Evolutionary conservation across 35 echinoderm and acorn worm species (phyloP).

Genomic region (Patiria miniata): DNA sequence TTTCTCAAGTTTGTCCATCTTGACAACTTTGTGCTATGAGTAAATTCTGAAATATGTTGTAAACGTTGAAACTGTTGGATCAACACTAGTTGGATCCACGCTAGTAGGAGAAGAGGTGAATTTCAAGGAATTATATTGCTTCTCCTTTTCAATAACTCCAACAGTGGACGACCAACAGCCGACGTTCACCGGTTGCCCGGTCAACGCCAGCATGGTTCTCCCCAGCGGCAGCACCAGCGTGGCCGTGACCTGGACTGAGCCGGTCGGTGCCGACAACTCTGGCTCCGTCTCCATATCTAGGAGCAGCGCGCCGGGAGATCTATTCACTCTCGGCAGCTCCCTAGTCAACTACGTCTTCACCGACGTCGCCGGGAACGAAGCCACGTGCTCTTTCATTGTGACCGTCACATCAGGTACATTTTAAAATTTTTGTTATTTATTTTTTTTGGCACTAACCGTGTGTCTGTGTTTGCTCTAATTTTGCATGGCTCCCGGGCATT

Average conservation of each 20-base stretch:
- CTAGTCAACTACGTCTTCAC: constrained; percentile 14
- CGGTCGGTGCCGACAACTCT: constrained; percentile 31
- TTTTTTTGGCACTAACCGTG: too few relatives aligned
- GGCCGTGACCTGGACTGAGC: background rate
- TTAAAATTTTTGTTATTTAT: too few relatives aligned
- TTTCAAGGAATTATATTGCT: too few relatives aligned
- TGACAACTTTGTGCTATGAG: too few relatives aligned
- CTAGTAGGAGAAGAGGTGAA: too few relatives aligned
- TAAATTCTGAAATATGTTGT: too few relatives aligned
- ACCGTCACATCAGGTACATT: constrained; percentile 33
- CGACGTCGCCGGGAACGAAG: constrained; percentile 6
- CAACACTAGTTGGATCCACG: too few relatives aligned
- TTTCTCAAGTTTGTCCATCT: too few relatives aligned
- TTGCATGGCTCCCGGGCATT: background rate
- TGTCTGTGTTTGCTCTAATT: too few relatives aligned
- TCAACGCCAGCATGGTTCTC: background rate
- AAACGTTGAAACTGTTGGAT: too few relatives aligned
- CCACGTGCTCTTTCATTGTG: constrained; percentile 44
- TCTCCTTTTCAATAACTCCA: background rate
- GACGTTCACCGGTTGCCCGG: constrained; percentile 9
- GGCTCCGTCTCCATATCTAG: background rate
- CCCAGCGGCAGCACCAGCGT: background rate
- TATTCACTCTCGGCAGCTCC: background rate
- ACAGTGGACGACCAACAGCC: constrained; percentile 19
- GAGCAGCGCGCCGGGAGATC: background rate